These are phyloP conservation scores for Sander vitreus DNA, from an alignment of 2,113 vertebrate species.

Conservation along the genomic window DNA sequence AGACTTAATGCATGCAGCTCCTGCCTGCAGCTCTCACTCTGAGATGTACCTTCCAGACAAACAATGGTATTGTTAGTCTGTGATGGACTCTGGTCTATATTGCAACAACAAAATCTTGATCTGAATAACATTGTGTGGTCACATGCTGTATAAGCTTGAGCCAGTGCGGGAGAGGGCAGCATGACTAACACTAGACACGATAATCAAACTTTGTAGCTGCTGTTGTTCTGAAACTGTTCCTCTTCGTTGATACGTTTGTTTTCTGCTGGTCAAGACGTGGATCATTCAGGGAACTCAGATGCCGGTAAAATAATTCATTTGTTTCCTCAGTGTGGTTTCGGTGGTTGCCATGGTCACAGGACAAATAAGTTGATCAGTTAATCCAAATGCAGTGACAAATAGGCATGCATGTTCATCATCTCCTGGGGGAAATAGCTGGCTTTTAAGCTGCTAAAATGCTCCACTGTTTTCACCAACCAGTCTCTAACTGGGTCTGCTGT, in stretches of 20 bases:
- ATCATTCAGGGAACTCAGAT: neutral
- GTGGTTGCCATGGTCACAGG: constrained; percentile 10
- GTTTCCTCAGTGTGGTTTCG: neutral
- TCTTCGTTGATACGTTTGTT: neutral
- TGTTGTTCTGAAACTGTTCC: neutral
- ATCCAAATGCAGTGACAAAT: fast-evolving
- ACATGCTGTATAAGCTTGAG: neutral
- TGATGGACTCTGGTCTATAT: no score
- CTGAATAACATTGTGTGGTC: neutral
- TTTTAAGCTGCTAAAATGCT: neutral
- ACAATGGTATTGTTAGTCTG: no score
- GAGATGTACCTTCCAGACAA: neutral
- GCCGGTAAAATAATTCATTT: neutral
- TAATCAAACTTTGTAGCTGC: no score
- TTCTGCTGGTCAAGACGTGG: neutral
- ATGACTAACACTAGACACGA: neutral
- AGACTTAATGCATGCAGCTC: neutral
- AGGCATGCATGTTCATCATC: neutral
- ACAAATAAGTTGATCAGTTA: neutral
- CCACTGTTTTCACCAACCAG: neutral
- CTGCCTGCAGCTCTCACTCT: no score
- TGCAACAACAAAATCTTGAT: no score
- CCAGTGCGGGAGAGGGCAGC: neutral
- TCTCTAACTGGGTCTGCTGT: no score
- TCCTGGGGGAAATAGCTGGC: neutral